Evolutionary conservation across 2,113 vertebrate genomes (phyloP).

Genomic region (Scalopus aquaticus): DNA sequence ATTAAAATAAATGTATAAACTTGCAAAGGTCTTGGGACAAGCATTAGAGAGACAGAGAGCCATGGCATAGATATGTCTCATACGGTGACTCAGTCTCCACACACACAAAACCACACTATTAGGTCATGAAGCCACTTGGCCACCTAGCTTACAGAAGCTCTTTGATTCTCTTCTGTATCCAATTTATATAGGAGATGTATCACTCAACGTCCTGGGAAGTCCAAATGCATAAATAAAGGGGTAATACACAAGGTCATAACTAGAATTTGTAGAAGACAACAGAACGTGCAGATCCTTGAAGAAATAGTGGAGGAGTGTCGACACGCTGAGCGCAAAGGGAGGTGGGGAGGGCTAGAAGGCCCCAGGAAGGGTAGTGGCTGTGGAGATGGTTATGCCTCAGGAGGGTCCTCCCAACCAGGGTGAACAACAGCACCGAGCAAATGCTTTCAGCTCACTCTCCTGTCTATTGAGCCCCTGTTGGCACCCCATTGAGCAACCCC

Average conservation of each 20-base stretch:
- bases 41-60: neutral
- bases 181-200: neutral
- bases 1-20: neutral
- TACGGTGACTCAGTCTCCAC: neutral
- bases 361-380: too few species aligned
- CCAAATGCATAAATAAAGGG: neutral
- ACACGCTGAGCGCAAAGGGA: neutral
- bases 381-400: neutral
- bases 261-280: neutral
- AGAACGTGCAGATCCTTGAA: neutral
- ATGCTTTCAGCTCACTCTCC: neutral
- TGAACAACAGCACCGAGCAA: accelerated
- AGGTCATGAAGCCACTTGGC: neutral
- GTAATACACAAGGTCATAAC: neutral
- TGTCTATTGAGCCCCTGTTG: neutral
- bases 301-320: neutral
- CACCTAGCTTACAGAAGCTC: neutral
- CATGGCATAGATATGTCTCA: neutral
- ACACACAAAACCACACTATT: neutral
- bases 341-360: accelerated
- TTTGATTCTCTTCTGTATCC: neutral
- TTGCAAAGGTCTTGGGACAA: neutral
- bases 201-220: neutral
- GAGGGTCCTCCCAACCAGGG: neutral
- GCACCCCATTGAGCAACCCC: neutral